Evolutionary conservation across 1,140 invertebrate genomes (phyloP), one percentile per base, ranked within the genome.

Genomic region (Diabrotica undecimpunctata): DNA sequence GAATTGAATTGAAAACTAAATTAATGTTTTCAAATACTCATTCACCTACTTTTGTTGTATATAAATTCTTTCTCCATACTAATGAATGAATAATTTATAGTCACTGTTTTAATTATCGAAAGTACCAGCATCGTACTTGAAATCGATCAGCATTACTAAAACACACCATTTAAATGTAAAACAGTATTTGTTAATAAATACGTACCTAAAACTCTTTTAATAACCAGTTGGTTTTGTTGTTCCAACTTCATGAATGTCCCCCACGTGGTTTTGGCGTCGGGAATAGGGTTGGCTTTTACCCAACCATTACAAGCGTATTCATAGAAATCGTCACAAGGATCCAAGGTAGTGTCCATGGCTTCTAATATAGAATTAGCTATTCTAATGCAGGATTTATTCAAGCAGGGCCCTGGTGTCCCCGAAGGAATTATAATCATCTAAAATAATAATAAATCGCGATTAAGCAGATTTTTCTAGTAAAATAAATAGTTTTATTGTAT

Each of bases 321-420:
- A 79, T 97, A 99, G 81, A 98, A 99, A 79, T 99, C 94, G 7
- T 94, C 84, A 78, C 97, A 99, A 0, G 96, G 96, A 78, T 97
- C 84, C 4, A 89, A 84, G 0, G 79, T 82, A 0, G 79, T 77
- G 77, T 98, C 92, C 79, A 98, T 90, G 1, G 91, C 90, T 65
- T 89, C 87, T 50, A 97, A 83, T 46, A 98, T 89, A 61, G 90
- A 86, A 53, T 91, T 92, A 0, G 95, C 89, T 0, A 93, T 92
- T 61, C 88, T 91, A 6, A 97, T 89, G 75, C 95, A 97, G 6
- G 88, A 87, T 64, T 91, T 84, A 9, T 90, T 91, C 8, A 96
- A 79, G 76, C 94, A 96, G 55, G 84, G 82, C 14, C 68, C 66
- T 3, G 67, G 68, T 8, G 71, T 66, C 62, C 78, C 80, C 77